Evolutionary conservation across 2,113 vertebrate species (phyloP).

Genomic region (Neogobius melanostomus): DNA sequence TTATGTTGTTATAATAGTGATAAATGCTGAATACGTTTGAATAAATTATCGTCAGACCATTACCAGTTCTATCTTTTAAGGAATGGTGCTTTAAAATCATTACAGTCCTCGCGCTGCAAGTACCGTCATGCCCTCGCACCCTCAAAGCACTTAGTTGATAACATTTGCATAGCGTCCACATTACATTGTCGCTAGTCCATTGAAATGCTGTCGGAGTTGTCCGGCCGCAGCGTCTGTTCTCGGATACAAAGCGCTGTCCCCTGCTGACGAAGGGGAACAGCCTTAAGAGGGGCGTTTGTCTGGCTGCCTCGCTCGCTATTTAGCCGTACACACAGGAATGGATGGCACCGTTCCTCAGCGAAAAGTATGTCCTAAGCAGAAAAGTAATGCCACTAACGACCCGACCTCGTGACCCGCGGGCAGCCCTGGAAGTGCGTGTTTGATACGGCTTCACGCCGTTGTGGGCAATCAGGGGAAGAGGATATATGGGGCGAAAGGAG

Average conservation of each 20-base stretch:
- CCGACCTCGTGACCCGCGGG: conserved; percentile 36
- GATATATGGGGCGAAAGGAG: neutral
- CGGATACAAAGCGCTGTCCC: conserved; percentile 19
- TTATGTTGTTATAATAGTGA: too few relatives aligned
- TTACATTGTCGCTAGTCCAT: neutral
- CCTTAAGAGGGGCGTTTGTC: conserved; percentile 31
- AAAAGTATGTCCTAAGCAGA: conserved; percentile 39
- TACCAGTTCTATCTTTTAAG: too few relatives aligned
- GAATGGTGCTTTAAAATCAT: too few relatives aligned
- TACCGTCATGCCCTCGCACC: too few relatives aligned
- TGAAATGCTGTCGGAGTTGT: neutral
- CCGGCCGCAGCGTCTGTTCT: neutral
- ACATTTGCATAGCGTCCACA: neutral
- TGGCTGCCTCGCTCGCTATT: conserved; percentile 1
- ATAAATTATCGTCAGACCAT: too few relatives aligned
- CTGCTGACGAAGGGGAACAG: conserved; percentile 48
- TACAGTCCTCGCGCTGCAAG: too few relatives aligned
- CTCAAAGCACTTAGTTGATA: too few relatives aligned
- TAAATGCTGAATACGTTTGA: too few relatives aligned
- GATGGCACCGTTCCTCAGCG: conserved; percentile 2
- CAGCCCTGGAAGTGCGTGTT: conserved; percentile 8
- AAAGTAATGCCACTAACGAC: conserved; percentile 53
- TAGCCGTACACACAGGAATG: conserved; percentile 37
- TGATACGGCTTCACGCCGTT: conserved; percentile 30
- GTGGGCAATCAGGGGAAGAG: conserved; percentile 30